Evolutionary conservation across 2,113 vertebrate species (phyloP), one percentile per base, ranked within the genome.

Genomic region (Saccopteryx bilineata): DNA sequence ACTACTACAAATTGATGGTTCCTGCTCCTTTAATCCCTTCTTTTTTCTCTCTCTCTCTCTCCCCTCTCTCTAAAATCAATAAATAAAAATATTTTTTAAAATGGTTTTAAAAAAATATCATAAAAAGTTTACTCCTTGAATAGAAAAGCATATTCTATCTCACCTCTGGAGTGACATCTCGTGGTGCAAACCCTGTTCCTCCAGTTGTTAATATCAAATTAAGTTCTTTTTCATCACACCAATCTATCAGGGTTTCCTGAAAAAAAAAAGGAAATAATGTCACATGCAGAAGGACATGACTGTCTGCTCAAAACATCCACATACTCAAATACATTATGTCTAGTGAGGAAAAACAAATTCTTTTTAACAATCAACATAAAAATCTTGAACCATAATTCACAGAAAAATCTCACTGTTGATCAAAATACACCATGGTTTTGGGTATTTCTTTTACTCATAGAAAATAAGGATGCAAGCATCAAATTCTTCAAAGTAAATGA

Each of bases 141-240:
- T 60, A 96, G 24, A 98, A 98, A 69, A 48, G 50, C 50, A 97
- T 58, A 92, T 88, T 96, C 58, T 87, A 54, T 97, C 99, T 97
- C 97, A 99, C 99, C 99, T 99, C 99, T 97, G 99, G 99, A 96
- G 99, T 99, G 98, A 99, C 99, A 98, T 99, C 99, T 98, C 99
- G 98, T 23, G 99, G 99, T 75, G 99, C 99, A 96, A 99, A 99
- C 14, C 99, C 99, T 76, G 99, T 99, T 98, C 99, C 99, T 98
- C 99, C 99, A 19, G 99, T 99, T 98, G 99, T 99, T 98, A 99
- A 98, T 98, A 99, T 99, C 98, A 99, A 99, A 98, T 99, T 99
- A 96, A 99, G 99, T 95, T 99, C 99, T 97, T 99, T 99, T 97
- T 99, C 99, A 98, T 99, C 99, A 96, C 99, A 99, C 99, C 99